Base-by-base conservation (phyloP, 2,797 vertebrate genomes). In the Austrolebias charrua region DNA sequence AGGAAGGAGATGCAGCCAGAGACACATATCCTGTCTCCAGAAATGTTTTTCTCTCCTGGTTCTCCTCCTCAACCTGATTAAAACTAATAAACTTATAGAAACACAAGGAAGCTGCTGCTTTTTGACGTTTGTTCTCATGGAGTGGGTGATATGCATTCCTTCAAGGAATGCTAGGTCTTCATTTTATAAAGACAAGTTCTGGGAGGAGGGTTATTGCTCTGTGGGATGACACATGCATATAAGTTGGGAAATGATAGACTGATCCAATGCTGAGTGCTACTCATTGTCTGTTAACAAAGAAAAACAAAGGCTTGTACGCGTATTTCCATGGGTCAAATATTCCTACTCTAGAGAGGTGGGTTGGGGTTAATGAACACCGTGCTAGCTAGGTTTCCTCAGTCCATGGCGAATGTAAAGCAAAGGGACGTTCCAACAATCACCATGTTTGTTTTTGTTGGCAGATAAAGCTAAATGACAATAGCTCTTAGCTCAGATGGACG, bases 401-500 rank as follows among this genome's bases (percentile, higher is more conserved):
- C 75, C 60, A 57, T 45, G 69, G 82, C 81, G 74, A 72, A 84
- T 80, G 76, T 67, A 75, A 61, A 86, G 79, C 60, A 63, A 77
- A 63, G 66, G 80, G 76, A 80, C 85, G 67, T 78, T 87, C 75
- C 82, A 83, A 70, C 75, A 75, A 80, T 66, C 66, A 68, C 66
- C 64, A 69, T 83, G 74, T 89, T 90, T 91, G 88, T 91, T 92
- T 91, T 87, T 87, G 67, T 82, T 90, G 89, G 91, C 88, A 79
- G 74, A 43, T 2, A 84, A 35, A 14, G 49, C 75, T 57, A 61
- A 61, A 78, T 80, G 86, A 89, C 87, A 88, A 84, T 69, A 69
- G 66, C 46, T 79, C 81, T 84, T 65, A 71, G 80, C 68, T 61
- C 62, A 67, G 67, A 82, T 80, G 71, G 71, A 78, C 24, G 66